A percentile compares a stretch with the other conserved stretches of the same genome.
phyloP scores from a whole-genome alignment of 2,888 invertebrate species.

The Suillia variegata region DNA sequence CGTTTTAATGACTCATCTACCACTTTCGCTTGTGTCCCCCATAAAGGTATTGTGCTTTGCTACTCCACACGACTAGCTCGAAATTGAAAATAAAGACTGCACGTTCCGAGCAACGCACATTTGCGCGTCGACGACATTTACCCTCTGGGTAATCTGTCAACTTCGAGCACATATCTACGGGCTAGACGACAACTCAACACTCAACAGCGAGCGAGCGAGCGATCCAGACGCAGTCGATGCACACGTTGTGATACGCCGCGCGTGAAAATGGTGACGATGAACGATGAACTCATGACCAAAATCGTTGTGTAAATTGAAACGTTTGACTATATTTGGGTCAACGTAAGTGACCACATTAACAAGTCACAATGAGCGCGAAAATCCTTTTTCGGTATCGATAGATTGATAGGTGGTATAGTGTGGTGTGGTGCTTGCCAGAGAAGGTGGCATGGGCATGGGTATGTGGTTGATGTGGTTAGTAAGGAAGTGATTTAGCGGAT shows the following conservation, averaged over 20 bases:
- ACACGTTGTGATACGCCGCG: neutral
- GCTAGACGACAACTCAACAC: slow-evolving; percentile 29
- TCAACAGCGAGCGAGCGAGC: neutral
- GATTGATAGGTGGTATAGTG: too few species aligned
- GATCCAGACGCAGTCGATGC: neutral
- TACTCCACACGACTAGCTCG: too few species aligned
- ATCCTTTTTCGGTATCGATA: slow-evolving; percentile 52
- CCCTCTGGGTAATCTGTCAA: slow-evolving; percentile 48
- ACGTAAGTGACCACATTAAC: slow-evolving; percentile 57
- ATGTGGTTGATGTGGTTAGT: too few species aligned
- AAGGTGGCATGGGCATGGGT: too few species aligned
- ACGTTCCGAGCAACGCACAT: neutral
- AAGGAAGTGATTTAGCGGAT: too few species aligned
- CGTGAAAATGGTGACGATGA: slow-evolving; percentile 41
- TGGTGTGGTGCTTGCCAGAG: too few species aligned
- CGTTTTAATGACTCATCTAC: too few species aligned
- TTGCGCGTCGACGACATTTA: slow-evolving; percentile 30
- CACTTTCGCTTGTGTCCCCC: too few species aligned
- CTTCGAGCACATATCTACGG: slow-evolving; percentile 45
- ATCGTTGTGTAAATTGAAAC: slow-evolving; percentile 56
- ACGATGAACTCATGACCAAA: slow-evolving; percentile 35
- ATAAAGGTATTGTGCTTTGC: too few species aligned
- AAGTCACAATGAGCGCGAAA: slow-evolving; percentile 55
- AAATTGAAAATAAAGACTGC: too few species aligned
- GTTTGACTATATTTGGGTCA: slow-evolving; percentile 58